phyloP scores from a whole-genome alignment of 2,113 vertebrate species.

The Cryptoleucopteryx plumbea region DNA sequence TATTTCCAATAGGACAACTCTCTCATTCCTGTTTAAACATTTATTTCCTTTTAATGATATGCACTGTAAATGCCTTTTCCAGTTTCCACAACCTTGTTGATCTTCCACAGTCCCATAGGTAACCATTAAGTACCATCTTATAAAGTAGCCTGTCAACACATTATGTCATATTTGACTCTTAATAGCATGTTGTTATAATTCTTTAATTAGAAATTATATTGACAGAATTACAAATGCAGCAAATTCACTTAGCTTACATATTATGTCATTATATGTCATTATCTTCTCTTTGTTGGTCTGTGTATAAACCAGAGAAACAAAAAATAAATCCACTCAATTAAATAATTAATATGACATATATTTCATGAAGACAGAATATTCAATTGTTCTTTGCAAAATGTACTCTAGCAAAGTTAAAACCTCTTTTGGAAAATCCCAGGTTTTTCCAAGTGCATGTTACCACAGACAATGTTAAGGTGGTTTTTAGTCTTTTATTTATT shows the following conservation, averaged over 20 bases:
- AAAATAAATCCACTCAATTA: background rate
- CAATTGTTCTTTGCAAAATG: background rate
- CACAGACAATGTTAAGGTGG: background rate
- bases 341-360: background rate
- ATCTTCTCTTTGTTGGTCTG: background rate
- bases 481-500: background rate
- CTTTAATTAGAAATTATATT: background rate
- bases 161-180: background rate
- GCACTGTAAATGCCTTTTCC: background rate
- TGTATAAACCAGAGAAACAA: background rate
- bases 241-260: background rate
- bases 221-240: background rate
- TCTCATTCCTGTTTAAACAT: background rate
- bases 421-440: background rate
- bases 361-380: background rate
- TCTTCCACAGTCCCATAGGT: background rate
- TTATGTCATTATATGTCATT: background rate
- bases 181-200: background rate
- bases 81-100: background rate
- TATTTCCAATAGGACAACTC: background rate
- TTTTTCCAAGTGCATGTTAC: background rate
- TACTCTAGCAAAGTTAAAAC: background rate
- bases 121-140: background rate
- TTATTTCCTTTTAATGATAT: background rate
- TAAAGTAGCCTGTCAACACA: background rate